phyloP scores from a whole-genome alignment of 2,888 invertebrate genomes.

The Scaptomyza reducta region DNA sequence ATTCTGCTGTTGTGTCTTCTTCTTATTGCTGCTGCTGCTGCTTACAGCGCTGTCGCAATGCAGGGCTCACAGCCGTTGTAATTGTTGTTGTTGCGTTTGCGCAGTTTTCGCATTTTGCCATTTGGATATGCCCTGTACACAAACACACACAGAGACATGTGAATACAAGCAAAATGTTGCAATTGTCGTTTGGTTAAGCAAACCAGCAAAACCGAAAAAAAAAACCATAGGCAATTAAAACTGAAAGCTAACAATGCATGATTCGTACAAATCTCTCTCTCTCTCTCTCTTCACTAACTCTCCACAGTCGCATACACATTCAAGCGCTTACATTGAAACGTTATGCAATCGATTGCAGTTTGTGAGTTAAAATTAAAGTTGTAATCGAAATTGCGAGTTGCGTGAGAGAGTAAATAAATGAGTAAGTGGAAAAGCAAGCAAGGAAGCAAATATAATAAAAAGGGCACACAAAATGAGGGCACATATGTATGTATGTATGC shows the following conservation, averaged over 20 bases:
- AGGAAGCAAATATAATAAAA: slow-evolving; percentile 17
- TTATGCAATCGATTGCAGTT: slow-evolving; percentile 61
- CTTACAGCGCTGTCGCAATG: slow-evolving; percentile 45
- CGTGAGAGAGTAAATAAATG: slow-evolving; percentile 25
- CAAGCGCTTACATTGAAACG: slow-evolving; percentile 30
- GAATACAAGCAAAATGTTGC: slow-evolving; percentile 43
- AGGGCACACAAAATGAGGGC: no score
- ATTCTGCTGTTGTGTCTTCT: slow-evolving; percentile 15
- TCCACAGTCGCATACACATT: not conserved
- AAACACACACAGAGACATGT: slow-evolving; percentile 13
- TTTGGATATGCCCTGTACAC: slow-evolving; percentile 44
- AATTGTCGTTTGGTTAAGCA: slow-evolving; percentile 47
- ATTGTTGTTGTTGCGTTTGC: slow-evolving; percentile 52
- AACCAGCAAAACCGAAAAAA: slow-evolving; percentile 40
- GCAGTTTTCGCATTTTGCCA: slow-evolving; percentile 56
- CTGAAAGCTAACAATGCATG: slow-evolving; percentile 30
- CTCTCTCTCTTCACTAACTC: slow-evolving; percentile 14
- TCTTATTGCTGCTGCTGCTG: slow-evolving; percentile 8
- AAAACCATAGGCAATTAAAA: slow-evolving; percentile 46
- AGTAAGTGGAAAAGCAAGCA: slow-evolving; percentile 20
- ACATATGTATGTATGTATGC: not conserved
- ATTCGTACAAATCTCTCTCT: slow-evolving; percentile 27
- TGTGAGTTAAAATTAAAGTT: slow-evolving; percentile 44
- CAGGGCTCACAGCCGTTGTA: slow-evolving; percentile 13
- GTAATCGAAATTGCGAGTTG: slow-evolving; percentile 59